Evolutionary conservation across 2,888 invertebrate genomes (phyloP), one percentile per base, ranked within the genome.

Genomic region (Stenurella melanura): DNA sequence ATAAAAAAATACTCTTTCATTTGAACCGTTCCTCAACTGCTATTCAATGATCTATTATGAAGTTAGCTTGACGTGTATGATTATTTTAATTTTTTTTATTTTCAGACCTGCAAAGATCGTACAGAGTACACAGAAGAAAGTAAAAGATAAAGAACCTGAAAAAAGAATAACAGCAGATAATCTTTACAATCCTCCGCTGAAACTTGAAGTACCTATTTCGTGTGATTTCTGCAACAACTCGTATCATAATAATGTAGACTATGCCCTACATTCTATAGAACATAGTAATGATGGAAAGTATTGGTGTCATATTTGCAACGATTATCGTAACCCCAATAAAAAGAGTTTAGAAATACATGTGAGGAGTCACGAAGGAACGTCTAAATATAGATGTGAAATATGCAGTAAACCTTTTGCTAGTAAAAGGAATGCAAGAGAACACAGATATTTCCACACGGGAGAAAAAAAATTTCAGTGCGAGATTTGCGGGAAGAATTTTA

Each of bases 401-500:
- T 90, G 56, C 87, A 87, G 75, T 75, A 89, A 58, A 87, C 89
- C 15, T 77, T 90, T 42, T 69, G 75, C 79, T 3, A 79, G 78
- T 7, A 85, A 83, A 70, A 85, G 83, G 3, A 84, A 86, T 21
- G 83, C 86, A 7, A 79, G 81, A 15, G 84, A 85, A 64, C 87
- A 86, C 72, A 83, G 85, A 21, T 82, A 85, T 61, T 85, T 86
- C 60, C 88, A 87, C 73, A 86, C 85, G 63, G 85, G 87, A 0
- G 87, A 87, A 60, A 87, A 90, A 77, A 90, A 90, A 66, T 91
- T 91, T 83, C 90, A 90, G 80, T 91, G 91, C 83, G 90, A 91
- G 76, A 89, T 90, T 11, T 91, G 91, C 82, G 89, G 90, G 77
- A 91, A 91, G 74, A 89, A 90, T n/a, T 91, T 91, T 75, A 90